These are phyloP conservation scores for Oreocharis arfaki DNA, from an alignment of 2,113 vertebrate genomes.

Conservation along the genomic window DNA sequence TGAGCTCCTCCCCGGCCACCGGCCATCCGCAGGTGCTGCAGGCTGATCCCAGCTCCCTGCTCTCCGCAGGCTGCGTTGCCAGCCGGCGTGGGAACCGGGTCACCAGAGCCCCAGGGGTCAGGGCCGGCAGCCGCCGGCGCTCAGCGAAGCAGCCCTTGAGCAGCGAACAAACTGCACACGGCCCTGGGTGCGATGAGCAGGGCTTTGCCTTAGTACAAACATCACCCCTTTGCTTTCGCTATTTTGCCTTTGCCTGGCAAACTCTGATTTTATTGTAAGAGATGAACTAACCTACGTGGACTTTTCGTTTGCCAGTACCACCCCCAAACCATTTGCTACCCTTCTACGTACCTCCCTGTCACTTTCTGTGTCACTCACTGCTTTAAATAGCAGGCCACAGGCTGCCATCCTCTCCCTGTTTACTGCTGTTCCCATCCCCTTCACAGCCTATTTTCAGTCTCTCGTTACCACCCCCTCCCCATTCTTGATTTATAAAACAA, in stretches of 20 bases:
- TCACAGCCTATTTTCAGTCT: neutral
- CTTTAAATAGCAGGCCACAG: neutral
- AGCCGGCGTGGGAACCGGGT: neutral
- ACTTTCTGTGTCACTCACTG: neutral
- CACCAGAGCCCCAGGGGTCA: neutral
- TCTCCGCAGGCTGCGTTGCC: neutral
- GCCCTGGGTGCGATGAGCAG: neutral
- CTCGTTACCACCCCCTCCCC: neutral
- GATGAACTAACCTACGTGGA: neutral
- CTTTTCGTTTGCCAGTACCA: neutral
- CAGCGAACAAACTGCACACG: neutral
- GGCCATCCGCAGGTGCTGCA: neutral
- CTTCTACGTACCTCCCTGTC: neutral
- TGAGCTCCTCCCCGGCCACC: neutral
- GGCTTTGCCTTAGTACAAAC: neutral
- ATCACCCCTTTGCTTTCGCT: neutral
- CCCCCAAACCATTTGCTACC: neutral
- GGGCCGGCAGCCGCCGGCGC: neutral
- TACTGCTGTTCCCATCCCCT: neutral
- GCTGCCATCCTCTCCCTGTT: neutral
- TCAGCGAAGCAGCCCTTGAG: accelerated
- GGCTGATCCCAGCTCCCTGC: neutral
- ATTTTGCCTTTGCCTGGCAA: neutral
- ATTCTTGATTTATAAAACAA: neutral
- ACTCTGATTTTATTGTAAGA: neutral